Evolutionary conservation across 64 coral and sea anemone species (phyloP).

Genomic region (Montipora efflorescens): DNA sequence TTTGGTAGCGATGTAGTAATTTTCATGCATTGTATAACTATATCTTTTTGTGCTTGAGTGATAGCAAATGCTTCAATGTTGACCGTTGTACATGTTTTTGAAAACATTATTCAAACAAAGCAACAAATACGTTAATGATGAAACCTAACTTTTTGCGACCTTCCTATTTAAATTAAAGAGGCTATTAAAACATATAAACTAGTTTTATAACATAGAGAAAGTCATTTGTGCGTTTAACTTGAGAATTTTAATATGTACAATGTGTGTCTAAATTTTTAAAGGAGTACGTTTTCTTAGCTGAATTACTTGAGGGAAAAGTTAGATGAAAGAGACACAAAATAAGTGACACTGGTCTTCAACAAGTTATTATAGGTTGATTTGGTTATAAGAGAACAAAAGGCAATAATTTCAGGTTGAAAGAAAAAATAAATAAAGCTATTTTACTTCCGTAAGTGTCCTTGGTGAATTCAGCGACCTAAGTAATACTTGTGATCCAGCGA

Average conservation of each 20-base stretch:
- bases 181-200: background rate
- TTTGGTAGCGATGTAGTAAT: too few relatives aligned
- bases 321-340: background rate
- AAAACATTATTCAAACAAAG: background rate
- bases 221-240: background rate
- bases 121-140: background rate
- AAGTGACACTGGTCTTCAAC: background rate
- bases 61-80: too few relatives aligned
- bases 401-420: background rate
- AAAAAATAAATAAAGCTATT: conserved; percentile 3
- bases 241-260: background rate
- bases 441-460: background rate
- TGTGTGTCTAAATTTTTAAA: conserved; percentile 14
- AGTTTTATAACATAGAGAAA: conserved; percentile 30
- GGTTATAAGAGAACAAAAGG: background rate
- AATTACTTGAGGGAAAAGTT: background rate
- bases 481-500: too few relatives aligned
- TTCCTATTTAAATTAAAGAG: background rate
- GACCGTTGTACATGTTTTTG: too few relatives aligned
- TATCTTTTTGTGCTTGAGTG: too few relatives aligned
- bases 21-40: too few relatives aligned
- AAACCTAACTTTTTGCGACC: too few relatives aligned
- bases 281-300: background rate
- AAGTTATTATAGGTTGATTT: background rate
- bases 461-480: background rate